Conservation (phyloP, 1,140 invertebrate genomes). For the Oncopodura yosiiana region DNA sequence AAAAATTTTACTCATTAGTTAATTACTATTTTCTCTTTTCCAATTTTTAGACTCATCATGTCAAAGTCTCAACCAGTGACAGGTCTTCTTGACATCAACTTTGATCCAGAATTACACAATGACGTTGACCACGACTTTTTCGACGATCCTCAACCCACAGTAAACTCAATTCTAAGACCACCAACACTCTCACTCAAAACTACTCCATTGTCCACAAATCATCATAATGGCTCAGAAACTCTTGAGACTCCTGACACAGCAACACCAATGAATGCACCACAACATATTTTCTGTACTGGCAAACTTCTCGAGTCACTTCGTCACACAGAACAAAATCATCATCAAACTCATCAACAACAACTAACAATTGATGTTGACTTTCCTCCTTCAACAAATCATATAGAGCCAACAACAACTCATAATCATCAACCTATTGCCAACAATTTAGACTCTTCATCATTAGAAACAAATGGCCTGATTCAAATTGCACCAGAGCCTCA, state of each 20-base stretch:
- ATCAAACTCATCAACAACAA: background rate
- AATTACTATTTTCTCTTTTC: too few relatives aligned
- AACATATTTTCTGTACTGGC: too few relatives aligned
- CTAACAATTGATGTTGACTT: background rate
- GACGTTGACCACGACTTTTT: constrained; percentile 22
- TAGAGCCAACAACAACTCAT: background rate
- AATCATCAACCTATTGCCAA: background rate
- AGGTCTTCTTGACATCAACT: constrained; percentile 7
- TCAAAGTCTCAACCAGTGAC: background rate
- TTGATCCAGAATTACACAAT: constrained; percentile 7
- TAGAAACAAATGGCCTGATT: background rate
- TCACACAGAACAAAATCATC: background rate
- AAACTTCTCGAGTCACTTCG: too few relatives aligned
- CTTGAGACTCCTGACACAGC: background rate
- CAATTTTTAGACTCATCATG: too few relatives aligned
- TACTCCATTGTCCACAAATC: background rate
- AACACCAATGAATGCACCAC: too few relatives aligned
- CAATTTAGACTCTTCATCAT: background rate
- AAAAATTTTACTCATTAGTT: too few relatives aligned
- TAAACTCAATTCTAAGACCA: too few relatives aligned
- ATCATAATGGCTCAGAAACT: background rate
- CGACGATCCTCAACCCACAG: constrained; percentile 15
- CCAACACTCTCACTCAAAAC: background rate
- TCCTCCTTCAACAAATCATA: too few relatives aligned
- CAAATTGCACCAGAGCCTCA: background rate